Conservation (phyloP, 2,113 vertebrate genomes). For the Nipponia nippon region DNA sequence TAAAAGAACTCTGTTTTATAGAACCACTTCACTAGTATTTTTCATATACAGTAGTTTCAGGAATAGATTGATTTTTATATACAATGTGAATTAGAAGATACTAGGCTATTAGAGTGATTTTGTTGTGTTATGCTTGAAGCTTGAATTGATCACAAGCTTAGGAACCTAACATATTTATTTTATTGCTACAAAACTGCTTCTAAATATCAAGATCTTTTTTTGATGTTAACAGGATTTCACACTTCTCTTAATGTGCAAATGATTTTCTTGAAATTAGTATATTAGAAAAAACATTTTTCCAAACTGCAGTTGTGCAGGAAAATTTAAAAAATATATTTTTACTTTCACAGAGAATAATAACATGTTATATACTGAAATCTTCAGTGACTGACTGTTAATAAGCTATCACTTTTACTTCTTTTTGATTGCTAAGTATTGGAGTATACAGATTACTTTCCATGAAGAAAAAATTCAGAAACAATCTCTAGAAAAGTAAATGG, state of each 20-base stretch:
- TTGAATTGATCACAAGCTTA: constrained; percentile 31
- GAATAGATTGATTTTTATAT: constrained; percentile 2
- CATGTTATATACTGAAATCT: constrained; percentile 4
- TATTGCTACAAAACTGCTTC: constrained; percentile 19
- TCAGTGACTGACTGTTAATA: constrained; percentile 22
- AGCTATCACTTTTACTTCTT: background rate
- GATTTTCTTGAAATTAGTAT: background rate
- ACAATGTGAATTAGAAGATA: constrained; percentile 28
- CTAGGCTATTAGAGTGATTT: constrained; percentile 4
- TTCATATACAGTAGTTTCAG: constrained; percentile 6
- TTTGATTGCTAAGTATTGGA: background rate
- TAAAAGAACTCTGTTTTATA: background rate
- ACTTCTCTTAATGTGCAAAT: background rate
- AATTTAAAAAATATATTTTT: constrained; percentile 33
- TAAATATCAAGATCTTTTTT: background rate
- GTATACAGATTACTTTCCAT: background rate
- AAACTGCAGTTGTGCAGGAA: constrained; percentile 17
- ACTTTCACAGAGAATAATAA: constrained; percentile 15
- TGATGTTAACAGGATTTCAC: constrained; percentile 1
- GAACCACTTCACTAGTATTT: constrained; percentile 41
- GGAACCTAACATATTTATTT: constrained; percentile 50
- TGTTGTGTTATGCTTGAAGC: constrained; percentile 1
- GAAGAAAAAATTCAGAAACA: background rate
- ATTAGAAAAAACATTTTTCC: constrained; percentile 31
- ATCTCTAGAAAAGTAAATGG: background rate